A percentile compares a stretch with the other conserved stretches of the same genome.
Evolutionary conservation across 2,797 vertebrate species (phyloP).

Genomic region (Zenarchopterus dispar): DNA sequence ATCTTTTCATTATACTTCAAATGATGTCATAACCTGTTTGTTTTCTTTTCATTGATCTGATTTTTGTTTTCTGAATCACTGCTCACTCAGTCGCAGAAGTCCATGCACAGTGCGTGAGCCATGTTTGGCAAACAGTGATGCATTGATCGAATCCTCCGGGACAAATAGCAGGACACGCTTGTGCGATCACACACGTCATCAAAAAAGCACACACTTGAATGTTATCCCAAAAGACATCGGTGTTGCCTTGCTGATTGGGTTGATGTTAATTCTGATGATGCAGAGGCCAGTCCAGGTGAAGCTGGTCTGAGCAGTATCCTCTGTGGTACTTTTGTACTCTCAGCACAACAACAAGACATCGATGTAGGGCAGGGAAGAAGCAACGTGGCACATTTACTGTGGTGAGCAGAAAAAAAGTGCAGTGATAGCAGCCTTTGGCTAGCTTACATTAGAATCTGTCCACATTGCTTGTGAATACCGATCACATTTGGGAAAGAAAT

Average conservation of each 20-base stretch:
- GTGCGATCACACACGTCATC: conserved; percentile 14
- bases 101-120: neutral
- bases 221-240: conserved; percentile 45
- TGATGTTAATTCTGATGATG: conserved; percentile 72
- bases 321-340: conserved; percentile 61
- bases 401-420: conserved; percentile 46
- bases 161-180: conserved; percentile 20
- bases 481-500: conserved; percentile 33
- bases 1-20: too few species aligned
- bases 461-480: conserved; percentile 23
- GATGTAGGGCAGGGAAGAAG: conserved; percentile 75
- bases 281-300: conserved; percentile 71
- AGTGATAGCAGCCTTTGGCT: conserved; percentile 32
- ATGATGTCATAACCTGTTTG: too few species aligned
- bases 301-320: conserved; percentile 59
- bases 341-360: conserved; percentile 72
- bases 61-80: too few species aligned
- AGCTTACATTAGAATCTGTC: conserved; percentile 18
- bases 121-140: conserved; percentile 20
- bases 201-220: conserved; percentile 16
- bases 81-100: too few species aligned
- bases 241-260: conserved; percentile 58
- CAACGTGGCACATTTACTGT: conserved; percentile 59
- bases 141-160: conserved; percentile 37
- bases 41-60: too few species aligned